Conservation (phyloP, 2,113 vertebrate species). For the Tachycineta bicolor region DNA sequence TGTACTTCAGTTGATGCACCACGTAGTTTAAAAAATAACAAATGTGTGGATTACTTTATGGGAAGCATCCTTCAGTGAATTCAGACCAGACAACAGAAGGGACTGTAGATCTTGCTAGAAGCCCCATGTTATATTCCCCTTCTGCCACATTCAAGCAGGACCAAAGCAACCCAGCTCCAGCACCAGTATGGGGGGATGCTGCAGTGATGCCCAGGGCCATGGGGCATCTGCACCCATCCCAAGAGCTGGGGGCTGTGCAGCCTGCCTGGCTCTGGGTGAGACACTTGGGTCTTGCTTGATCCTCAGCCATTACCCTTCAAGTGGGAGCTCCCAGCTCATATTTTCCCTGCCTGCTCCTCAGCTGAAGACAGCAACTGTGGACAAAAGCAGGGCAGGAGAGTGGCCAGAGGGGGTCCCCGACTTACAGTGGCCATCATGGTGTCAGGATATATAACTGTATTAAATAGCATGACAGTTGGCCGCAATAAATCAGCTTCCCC, state of each 20-base stretch:
- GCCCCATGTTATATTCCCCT: accelerated
- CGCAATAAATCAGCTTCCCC: conserved; percentile 89
- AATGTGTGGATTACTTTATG: neutral
- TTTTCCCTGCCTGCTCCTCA: neutral
- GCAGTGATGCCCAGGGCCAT: accelerated
- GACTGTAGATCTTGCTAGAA: neutral
- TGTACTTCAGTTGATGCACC: neutral
- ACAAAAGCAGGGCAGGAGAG: neutral
- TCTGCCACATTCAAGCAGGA: accelerated
- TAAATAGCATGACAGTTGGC: conserved; percentile 90
- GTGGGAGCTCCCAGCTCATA: neutral
- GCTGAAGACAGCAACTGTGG: neutral
- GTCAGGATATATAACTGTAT: conserved; percentile 93
- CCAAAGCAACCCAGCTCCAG: neutral
- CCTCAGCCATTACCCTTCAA: neutral
- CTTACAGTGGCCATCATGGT: conserved; percentile 66
- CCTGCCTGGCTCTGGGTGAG: neutral
- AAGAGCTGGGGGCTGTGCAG: accelerated
- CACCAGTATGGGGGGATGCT: accelerated
- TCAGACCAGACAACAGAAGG: neutral
- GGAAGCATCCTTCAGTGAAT: neutral
- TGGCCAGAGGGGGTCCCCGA: neutral
- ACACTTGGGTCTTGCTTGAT: neutral
- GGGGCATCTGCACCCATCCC: neutral
- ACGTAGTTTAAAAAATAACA: neutral